These are phyloP conservation scores for Vanessa tameamea DNA, from an alignment of 1,140 invertebrate genomes.

Conservation along the genomic window DNA sequence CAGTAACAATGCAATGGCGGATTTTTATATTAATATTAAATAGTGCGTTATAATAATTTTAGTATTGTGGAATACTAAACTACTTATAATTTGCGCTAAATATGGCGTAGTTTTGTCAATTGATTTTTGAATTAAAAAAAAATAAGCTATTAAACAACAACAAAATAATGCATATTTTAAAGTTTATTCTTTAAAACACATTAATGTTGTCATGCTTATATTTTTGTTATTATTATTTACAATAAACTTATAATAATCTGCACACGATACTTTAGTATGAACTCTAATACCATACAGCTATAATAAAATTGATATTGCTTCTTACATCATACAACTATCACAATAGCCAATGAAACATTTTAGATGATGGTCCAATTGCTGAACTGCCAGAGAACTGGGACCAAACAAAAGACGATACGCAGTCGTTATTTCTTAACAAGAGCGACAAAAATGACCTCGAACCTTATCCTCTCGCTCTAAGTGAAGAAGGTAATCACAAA, in stretches of 20 bases:
- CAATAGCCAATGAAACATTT: constrained; percentile 30
- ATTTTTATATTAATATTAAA: constrained; percentile 5
- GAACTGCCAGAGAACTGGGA: constrained; percentile 80
- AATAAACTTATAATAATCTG: too few species aligned
- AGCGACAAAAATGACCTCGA: constrained; percentile 80
- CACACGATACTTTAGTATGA: too few species aligned
- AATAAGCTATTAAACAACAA: too few species aligned
- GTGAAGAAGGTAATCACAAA: constrained; percentile 73
- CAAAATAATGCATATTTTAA: too few species aligned
- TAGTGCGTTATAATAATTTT: neutral
- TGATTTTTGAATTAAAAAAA: too few species aligned
- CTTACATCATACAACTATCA: neutral
- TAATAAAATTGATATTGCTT: neutral
- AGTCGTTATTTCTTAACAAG: constrained; percentile 79
- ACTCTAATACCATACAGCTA: too few species aligned
- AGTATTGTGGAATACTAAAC: neutral
- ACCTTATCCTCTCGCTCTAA: constrained; percentile 79
- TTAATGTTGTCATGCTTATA: too few species aligned
- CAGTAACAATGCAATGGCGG: neutral
- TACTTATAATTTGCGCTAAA: too few species aligned
- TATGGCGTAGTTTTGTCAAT: too few species aligned
- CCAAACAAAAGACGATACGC: constrained; percentile 78
- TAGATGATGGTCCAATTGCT: constrained; percentile 69
- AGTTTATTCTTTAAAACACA: too few species aligned
- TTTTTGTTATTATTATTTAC: too few species aligned